Evolutionary conservation across 2,888 invertebrate species (phyloP).

Genomic region (Caenorhabditis becei): DNA sequence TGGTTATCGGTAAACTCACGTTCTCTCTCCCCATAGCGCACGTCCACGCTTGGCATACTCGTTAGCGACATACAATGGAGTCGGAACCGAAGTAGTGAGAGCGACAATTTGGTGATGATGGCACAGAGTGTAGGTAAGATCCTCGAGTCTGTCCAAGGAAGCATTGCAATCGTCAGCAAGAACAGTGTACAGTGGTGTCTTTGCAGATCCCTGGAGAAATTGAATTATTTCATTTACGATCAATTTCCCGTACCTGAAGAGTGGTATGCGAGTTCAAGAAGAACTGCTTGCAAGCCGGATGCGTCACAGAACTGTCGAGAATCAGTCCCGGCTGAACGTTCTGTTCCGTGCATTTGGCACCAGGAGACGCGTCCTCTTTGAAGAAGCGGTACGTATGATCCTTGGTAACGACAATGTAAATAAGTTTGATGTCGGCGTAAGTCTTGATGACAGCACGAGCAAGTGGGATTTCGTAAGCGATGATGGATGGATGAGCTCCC

Average conservation of each 20-base stretch:
- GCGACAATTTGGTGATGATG: slow-evolving; percentile 77
- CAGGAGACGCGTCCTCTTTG: slow-evolving; percentile 25
- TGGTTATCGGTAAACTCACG: slow-evolving; percentile 24
- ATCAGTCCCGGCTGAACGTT: slow-evolving; percentile 76
- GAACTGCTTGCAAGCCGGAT: slow-evolving; percentile 75
- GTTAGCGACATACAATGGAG: slow-evolving; percentile 77
- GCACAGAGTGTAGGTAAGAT: slow-evolving; percentile 70
- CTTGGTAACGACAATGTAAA: slow-evolving; percentile 73
- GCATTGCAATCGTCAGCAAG: slow-evolving; percentile 71
- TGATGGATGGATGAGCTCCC: slow-evolving; percentile 64
- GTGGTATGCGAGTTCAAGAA: slow-evolving; percentile 77
- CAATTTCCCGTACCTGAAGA: too few relatives aligned
- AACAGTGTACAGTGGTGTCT: slow-evolving; percentile 77
- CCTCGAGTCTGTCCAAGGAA: slow-evolving; percentile 71
- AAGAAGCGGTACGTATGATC: slow-evolving; percentile 72
- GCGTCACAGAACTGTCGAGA: slow-evolving; percentile 70
- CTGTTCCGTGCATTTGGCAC: slow-evolving; percentile 59
- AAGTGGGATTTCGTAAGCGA: slow-evolving; percentile 73
- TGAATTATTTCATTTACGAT: too few relatives aligned
- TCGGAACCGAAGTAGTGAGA: slow-evolving; percentile 72
- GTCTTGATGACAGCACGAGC: slow-evolving; percentile 61
- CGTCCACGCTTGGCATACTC: slow-evolving; percentile 76
- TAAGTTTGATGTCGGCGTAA: slow-evolving; percentile 56
- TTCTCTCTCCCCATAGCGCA: slow-evolving; percentile 36
- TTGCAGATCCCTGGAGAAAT: slow-evolving; percentile 75